Evolutionary conservation across 2,888 invertebrate species (phyloP), one percentile per base, ranked within the genome.

Genomic region (Sthenelais limicola): DNA sequence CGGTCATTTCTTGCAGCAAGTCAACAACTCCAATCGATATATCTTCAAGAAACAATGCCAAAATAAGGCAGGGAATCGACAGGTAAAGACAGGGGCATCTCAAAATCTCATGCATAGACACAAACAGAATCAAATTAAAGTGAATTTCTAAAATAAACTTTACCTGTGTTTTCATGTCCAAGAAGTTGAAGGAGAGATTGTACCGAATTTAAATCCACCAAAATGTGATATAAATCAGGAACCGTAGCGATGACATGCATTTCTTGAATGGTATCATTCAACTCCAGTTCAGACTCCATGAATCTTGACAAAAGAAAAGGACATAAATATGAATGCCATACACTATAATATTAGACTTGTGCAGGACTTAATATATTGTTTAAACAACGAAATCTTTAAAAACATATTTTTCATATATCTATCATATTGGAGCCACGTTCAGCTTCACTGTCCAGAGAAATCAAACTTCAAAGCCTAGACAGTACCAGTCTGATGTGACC

Each of bases 231-330:
- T 74, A 97, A 92, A 86, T 98, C 97, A 0, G 98, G 98, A 47
- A 95, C 95, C 4, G 98, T 98, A 0, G 98, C 96, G 38, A 99
- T 81, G 4, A 87, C 94, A 89, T 98, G 95, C 86, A 99, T 91
- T 85, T 97, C 96, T 90, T 96, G 92, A 69, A 94, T 90, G 54
- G 93, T 92, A 82, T 94, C 94, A 88, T 96, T 94, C 74, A 97
- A 89, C 87, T 97, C 97, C 48, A 98, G 90, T 89, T 99, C 99
- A 74, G 98, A 97, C 81, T 99, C 92, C 91, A 99, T 97, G 87
- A 99, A 99, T 83, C 92, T 92, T n/a, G n/a, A n/a, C n/a, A n/a
- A n/a, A n/a, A n/a, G n/a, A n/a, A n/a, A n/a, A n/a, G n/a, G n/a
- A n/a, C n/a, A n/a, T n/a, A n/a, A n/a, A n/a, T n/a, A n/a, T n/a